Base-by-base conservation (phyloP, 2,888 invertebrate genomes). In the Dascillus cervinus region DNA sequence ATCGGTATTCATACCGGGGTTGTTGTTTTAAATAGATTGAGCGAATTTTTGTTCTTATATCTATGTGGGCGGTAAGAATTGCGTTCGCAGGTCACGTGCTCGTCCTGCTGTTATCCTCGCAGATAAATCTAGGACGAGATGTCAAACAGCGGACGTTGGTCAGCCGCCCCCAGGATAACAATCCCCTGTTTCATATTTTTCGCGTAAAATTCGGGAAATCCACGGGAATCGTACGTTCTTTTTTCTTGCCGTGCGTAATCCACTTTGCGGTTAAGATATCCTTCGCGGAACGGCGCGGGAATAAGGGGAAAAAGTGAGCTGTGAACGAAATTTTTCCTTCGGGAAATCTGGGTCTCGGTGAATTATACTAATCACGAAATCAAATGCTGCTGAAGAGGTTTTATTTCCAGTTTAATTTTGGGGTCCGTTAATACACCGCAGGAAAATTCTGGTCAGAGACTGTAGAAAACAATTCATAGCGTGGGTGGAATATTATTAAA, bases 101-200 rank as follows among this genome's bases (percentile, higher is more conserved):
- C 48, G 48, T 49, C 50, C 48, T 43, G 43, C 47, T 43, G 51
- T 55, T 55, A 52, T 53, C 53, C 53, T 32, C 31, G 37, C 39
- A 52, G 49, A 56, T 56, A 55, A 56, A 58, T 55, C 52, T 46
- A 52, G 47, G 49, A 53, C 44, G 52, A 42, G 50, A 53, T 55
- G 53, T 55, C 55, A 52, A 53, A 57, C 51, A 44, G 45, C 46
- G 44, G 39, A 48, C 50, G 43, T 52, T 52, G 50, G 46, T 47
- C 53, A 46, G 47, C 36, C n/a, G n/a, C n/a, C n/a, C n/a, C 44
- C 43, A 43, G 43, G 50, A 50, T 52, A 54, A 53, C 52, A 51
- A 52, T 53, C 50, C n/a, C 50, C 44, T 46, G 52, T 53, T 52
- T 53, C 50, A 53, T 54, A 53, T 55, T 55, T 55, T 48, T 32